These are phyloP conservation scores for Pseudoips prasinana DNA, from an alignment of 2,888 invertebrate species.

Conservation along the genomic window DNA sequence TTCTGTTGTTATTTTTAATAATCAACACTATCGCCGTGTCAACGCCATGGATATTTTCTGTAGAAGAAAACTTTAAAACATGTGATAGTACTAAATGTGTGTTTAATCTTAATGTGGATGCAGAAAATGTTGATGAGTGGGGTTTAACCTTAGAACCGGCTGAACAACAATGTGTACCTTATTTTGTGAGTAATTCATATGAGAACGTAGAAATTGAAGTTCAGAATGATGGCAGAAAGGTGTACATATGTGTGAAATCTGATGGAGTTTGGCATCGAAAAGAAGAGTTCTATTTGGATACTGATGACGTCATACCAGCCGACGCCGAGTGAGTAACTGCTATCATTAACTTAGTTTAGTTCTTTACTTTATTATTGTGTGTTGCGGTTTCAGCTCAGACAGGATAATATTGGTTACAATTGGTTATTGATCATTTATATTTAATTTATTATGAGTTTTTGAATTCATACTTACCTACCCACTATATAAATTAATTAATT, in stretches of 20 bases:
- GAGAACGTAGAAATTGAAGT: constrained; percentile 44
- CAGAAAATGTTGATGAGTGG: constrained; percentile 52
- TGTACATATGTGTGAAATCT: constrained; percentile 64
- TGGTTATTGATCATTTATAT: too few species aligned
- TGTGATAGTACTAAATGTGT: constrained; percentile 58
- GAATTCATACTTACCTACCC: too few species aligned
- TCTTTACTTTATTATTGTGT: background rate
- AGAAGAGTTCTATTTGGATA: constrained; percentile 63
- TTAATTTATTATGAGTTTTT: too few species aligned
- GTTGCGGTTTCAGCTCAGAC: too few species aligned
- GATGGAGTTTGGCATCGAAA: constrained; percentile 63
- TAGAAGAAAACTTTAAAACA: constrained; percentile 48
- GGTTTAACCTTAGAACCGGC: constrained; percentile 59
- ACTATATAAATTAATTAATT: too few species aligned
- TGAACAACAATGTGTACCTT: constrained; percentile 37
- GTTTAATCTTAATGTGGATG: constrained; percentile 57
- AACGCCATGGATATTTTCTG: constrained; percentile 72
- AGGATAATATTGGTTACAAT: too few species aligned
- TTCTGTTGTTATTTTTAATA: constrained; percentile 71
- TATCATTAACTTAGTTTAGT: constrained; percentile 4
- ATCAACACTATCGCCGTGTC: constrained; percentile 53
- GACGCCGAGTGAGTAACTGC: constrained; percentile 46
- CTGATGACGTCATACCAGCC: constrained; percentile 61
- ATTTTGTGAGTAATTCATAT: constrained; percentile 36
- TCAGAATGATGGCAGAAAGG: constrained; percentile 41